These are phyloP conservation scores for Hyphantria cunea DNA, from an alignment of 1,140 invertebrate species.

Conservation along the genomic window DNA sequence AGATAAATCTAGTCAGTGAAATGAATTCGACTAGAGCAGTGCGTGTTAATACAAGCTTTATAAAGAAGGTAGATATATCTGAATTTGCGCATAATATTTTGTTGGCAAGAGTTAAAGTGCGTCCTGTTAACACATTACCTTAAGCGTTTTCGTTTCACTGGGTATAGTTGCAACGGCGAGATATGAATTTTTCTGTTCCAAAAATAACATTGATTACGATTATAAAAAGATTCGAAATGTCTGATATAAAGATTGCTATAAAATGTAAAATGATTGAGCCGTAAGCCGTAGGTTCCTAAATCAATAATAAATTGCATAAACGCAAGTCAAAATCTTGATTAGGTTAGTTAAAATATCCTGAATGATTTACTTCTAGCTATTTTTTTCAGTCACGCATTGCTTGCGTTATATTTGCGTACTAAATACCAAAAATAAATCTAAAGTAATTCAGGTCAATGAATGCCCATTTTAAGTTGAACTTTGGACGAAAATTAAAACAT, in stretches of 20 bases:
- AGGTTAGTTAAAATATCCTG: slow-evolving; percentile 6
- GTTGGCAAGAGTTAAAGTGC: no score
- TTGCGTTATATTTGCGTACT: slow-evolving; percentile 9
- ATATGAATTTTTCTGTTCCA: slow-evolving; percentile 27
- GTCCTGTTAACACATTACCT: slow-evolving; percentile 9
- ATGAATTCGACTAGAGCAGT: neutral
- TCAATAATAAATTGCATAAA: neutral
- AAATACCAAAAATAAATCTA: slow-evolving; percentile 10
- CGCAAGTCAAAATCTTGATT: neutral
- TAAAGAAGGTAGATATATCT: no score
- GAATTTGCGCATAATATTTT: no score
- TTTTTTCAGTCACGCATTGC: slow-evolving; percentile 2
- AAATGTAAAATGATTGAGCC: neutral
- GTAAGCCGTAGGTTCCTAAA: neutral
- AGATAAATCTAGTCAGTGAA: neutral
- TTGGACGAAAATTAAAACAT: slow-evolving; percentile 5
- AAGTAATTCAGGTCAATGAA: slow-evolving; percentile 22
- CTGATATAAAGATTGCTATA: neutral
- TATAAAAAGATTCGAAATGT: slow-evolving; percentile 1
- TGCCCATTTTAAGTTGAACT: slow-evolving; percentile 7
- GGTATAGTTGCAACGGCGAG: slow-evolving; percentile 25
- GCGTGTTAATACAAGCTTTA: slow-evolving; percentile 1
- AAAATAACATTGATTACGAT: slow-evolving; percentile 14
- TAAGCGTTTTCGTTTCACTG: slow-evolving; percentile 24
- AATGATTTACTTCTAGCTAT: slow-evolving; percentile 17